These are phyloP conservation scores for Anolis apletophallus DNA, from an alignment of 2,797 vertebrate species.

Conservation along the genomic window DNA sequence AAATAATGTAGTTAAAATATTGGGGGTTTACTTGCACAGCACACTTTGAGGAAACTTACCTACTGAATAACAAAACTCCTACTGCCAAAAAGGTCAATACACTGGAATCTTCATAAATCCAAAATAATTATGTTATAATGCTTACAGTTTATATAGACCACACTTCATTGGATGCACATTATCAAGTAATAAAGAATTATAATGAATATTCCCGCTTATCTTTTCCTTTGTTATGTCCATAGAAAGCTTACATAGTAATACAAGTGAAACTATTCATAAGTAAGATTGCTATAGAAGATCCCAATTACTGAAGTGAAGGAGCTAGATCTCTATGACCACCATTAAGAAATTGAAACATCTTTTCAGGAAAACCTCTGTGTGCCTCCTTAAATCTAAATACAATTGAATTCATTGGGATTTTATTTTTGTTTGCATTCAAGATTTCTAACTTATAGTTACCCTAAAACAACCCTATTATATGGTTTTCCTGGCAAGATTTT, in stretches of 20 bases:
- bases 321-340: no score
- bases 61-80: not conserved
- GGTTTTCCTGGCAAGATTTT: no score
- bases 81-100: not conserved
- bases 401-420: not conserved
- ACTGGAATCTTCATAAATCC: not conserved
- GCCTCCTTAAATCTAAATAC: not conserved
- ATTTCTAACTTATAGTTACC: no score
- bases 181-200: not conserved
- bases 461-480: no score
- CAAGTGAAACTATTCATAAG: not conserved
- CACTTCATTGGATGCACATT: not conserved
- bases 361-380: not conserved
- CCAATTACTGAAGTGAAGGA: not conserved
- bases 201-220: not conserved
- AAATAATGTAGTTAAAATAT: not conserved
- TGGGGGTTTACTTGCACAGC: not conserved
- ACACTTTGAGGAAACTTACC: not conserved
- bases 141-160: not conserved
- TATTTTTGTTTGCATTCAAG: no score
- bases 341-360: constrained; percentile 5
- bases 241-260: not conserved
- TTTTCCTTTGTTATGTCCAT: not conserved
- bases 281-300: not conserved
- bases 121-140: not conserved